Evolutionary conservation across 2,888 invertebrate species (phyloP), one percentile per base, ranked within the genome.

Genomic region (Synergus laeviventris): DNA sequence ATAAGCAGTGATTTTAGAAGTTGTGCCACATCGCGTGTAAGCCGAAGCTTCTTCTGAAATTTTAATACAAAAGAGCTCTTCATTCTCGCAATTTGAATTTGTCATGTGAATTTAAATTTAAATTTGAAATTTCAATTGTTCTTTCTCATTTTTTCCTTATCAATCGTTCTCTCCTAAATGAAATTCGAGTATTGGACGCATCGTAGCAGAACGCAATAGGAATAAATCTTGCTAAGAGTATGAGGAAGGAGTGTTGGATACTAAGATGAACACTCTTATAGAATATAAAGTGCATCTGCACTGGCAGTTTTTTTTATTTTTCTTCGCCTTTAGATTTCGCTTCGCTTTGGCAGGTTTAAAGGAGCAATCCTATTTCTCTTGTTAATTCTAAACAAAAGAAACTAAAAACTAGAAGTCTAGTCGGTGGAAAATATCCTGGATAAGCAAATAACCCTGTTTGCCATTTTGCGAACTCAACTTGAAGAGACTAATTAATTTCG

Each of bases 111-210:
- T 9, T 31, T 31, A 31, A 31, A 1, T 18, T 1, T 2, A 54
- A 18, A 59, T 24, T 24, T 59, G 4, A 4, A 31, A 31, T 31
- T 31, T 31, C 31, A 31, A 31, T 31, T 31, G 31, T 31, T 31
- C 31, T 31, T 18, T 59, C 59, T 11, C 24, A 21, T 59, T 59
- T 16, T n/a, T 38, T 60, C 31, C 74, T 38, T 76, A 84, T 84
- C 82, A 86, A 86, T 82, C 83, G 85, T 86, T 82, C 84, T 84
- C 84, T 81, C 73, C 73, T 74, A 83, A 85, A 87, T 86, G 86
- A 88, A 88, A 89, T 88, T 87, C 88, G 86, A 87, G 85, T 88
- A 86, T 87, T 87, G 87, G 88, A 88, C 87, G 87, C 87, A 87
- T 89, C 85, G 83, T 87, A 86, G 84, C 86, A 82, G 83, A 87